Evolutionary conservation across 2,113 vertebrate species (phyloP).

Genomic region (Glareola pratincola): DNA sequence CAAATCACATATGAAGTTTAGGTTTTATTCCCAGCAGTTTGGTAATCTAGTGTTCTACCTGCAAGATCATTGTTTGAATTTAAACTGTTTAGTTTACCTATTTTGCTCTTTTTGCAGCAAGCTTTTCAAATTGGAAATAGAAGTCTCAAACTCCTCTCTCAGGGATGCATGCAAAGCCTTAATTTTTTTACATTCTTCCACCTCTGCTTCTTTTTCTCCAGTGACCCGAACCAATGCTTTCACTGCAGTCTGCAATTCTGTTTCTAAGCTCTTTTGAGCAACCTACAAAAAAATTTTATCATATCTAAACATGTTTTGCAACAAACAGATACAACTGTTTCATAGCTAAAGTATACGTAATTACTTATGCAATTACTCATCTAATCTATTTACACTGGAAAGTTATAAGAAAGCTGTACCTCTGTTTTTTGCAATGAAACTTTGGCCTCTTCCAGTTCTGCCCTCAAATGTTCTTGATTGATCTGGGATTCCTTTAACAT

Average conservation of each 20-base stretch:
- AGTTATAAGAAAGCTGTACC: conserved; percentile 66
- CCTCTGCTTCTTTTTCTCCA: conserved; percentile 74
- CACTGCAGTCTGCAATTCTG: conserved; percentile 71
- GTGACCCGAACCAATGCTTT: conserved; percentile 72
- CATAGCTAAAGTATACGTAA: background rate
- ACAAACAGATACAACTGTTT: background rate
- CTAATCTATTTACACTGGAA: background rate
- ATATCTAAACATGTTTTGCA: background rate
- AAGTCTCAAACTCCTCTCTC: conserved; percentile 72
- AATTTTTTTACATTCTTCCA: conserved; percentile 76
- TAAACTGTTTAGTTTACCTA: conserved; percentile 72
- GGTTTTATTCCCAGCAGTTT: background rate
- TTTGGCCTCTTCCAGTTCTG: conserved; percentile 77
- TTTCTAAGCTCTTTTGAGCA: conserved; percentile 68
- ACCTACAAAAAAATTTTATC: conserved; percentile 58
- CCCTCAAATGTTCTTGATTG: conserved; percentile 71
- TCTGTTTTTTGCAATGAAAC: conserved; percentile 73
- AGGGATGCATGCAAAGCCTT: conserved; percentile 71
- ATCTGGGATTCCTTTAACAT: conserved; percentile 73
- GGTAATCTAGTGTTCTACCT: background rate
- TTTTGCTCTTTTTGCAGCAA: conserved; percentile 75
- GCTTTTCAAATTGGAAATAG: conserved; percentile 69
- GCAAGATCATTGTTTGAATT: background rate
- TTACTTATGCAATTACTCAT: background rate
- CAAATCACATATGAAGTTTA: background rate